phyloP scores from a whole-genome alignment of 2,113 vertebrate genomes.

The Pogona vitticeps region DNA sequence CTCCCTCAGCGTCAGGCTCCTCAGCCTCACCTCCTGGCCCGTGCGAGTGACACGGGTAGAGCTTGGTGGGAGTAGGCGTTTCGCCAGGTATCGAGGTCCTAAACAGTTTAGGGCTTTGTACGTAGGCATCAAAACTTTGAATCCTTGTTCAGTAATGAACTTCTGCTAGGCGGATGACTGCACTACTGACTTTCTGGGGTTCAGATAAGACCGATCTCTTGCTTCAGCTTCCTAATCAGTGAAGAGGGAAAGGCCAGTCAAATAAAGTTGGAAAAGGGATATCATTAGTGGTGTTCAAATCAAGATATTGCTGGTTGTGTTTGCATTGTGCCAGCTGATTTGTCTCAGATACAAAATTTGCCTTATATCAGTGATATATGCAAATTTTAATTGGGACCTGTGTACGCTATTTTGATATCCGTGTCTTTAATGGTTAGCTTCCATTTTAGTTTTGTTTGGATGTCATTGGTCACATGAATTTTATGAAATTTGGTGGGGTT shows the following conservation, averaged over 20 bases:
- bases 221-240: not conserved
- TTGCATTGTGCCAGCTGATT: not conserved
- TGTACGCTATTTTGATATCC: not conserved
- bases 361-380: too few relatives aligned
- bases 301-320: not conserved
- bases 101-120: too few relatives aligned
- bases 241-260: not conserved
- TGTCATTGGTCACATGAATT: too few relatives aligned
- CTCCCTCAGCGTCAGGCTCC: too few relatives aligned
- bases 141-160: conserved; percentile 26
- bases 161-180: conserved; percentile 13
- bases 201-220: not conserved
- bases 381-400: not conserved
- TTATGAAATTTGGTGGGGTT: too few relatives aligned
- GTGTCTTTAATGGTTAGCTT: not conserved
- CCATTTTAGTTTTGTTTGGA: too few relatives aligned
- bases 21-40: too few relatives aligned
- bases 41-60: too few relatives aligned
- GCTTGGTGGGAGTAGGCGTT: too few relatives aligned
- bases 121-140: too few relatives aligned
- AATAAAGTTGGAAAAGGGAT: not conserved
- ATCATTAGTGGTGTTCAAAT: not conserved
- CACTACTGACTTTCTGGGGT: not conserved
- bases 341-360: not conserved
- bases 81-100: too few relatives aligned